Base-by-base conservation (phyloP, 2,797 vertebrate species). In the Onychomys arenicola region DNA sequence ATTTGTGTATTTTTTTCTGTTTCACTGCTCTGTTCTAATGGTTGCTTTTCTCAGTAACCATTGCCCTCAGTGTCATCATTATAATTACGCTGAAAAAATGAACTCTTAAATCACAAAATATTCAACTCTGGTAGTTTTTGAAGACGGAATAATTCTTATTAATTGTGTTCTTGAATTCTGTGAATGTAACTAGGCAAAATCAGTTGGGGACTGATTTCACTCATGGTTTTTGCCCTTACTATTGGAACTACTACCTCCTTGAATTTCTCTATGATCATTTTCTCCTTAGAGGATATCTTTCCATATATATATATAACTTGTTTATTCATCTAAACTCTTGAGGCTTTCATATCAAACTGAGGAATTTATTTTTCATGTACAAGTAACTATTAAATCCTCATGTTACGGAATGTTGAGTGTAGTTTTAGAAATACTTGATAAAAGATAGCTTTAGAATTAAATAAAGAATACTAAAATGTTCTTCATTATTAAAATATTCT, bases 291-390 rank as follows among this genome's bases (percentile, higher is more conserved):
- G 8, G 77, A 81, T 12, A 8, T 73, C 6, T 86, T 55, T 21
- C 6, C 88, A 69, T 12, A 75, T 5, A 27, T 29, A 80, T 71
- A 34, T 96, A 84, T 43, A 82, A 34, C 29, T 86, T 84, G 46
- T 80, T 84, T 61, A 61, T 32, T 82, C 12, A 80, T 83, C 1
- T 87, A 29, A 91, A 83, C 3, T 49, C 37, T 87, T 65, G 27
- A 91, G 17, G 3, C 19, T 92, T 11, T 87, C 61, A 13, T 19
- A 91, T 0, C 9, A 95, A 94, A 90, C 11, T 90, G 13, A 77
- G 13, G 91, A 95, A 67, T 92, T 73, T 27, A 94, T 57, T 75
- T 95, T 95, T 61, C 13, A 91, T 2, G 86, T 12, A 81, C n/a
- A 61, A 80, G 3, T 21, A 91, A 89, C 86, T 29, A 32, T 13